Base-by-base conservation (phyloP, 2,113 vertebrate genomes). In the Misgurnus anguillicaudatus region DNA sequence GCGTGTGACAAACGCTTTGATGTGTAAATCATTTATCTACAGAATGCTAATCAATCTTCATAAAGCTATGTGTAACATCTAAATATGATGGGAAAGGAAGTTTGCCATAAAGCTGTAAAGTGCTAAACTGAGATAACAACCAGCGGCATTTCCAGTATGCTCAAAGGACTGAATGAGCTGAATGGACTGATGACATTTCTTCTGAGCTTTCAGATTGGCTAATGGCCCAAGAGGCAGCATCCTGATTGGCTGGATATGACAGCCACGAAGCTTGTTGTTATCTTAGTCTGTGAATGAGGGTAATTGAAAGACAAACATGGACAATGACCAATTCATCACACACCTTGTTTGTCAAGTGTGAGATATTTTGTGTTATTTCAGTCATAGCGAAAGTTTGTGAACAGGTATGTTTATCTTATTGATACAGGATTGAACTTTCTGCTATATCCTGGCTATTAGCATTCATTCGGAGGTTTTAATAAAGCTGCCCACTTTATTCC, bases 61-160 rank as follows among this genome's bases (percentile, higher is more conserved):
- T 63, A 58, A 41, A 67, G 69, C 80, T 82, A 76, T 85, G 62
- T 80, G 77, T 85, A 72, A 85, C 67, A 73, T 66, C 39, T 60
- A 64, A 71, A 80, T 76, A 82, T 82, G 78, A 68, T 80, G 55
- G 51, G 47, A 48, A 75, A 85, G 75, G 78, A 85, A 79, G 80
- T 84, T 66, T 78, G 74, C 66, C 69, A 75, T 84, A 84, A 84
- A 86, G 74, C 58, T 68, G 69, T 82, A 78, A 84, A 86, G 53
- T 61, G 19, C 24, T 68, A 74, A 82, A 72, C 11, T 13, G 51
- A 77, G 61, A 86, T 78, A 66, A 80, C 77, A 48, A 45, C 21
- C n/a, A n/a, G 5, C 9, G 63, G 66, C 64, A 65, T 70, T 53
- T 71, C 24, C 17, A 31, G 24, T 36, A 57, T n/a, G 16, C 41